These are phyloP conservation scores for Ferrisia virgata DNA, from an alignment of 2,888 invertebrate genomes.

Conservation along the genomic window DNA sequence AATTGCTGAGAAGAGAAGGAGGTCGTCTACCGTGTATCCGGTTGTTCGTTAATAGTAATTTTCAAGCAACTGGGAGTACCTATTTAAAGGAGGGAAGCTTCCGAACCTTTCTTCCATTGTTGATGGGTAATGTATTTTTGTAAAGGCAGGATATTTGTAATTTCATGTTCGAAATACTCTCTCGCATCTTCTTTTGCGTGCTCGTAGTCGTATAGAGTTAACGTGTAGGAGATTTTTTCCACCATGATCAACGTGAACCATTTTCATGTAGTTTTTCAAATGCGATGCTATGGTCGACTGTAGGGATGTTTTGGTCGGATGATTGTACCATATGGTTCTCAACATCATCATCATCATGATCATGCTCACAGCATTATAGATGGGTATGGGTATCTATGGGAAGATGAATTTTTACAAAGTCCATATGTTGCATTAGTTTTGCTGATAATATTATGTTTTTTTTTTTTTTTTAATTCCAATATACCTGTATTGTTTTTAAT, in stretches of 20 bases:
- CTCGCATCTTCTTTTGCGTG: background rate
- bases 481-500: background rate
- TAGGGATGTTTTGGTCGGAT: constrained; percentile 12
- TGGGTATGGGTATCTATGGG: background rate
- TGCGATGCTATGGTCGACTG: background rate
- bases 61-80: background rate
- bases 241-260: background rate
- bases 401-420: background rate
- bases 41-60: constrained; percentile 32
- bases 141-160: constrained; percentile 33
- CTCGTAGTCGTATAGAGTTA: background rate
- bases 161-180: constrained; percentile 11
- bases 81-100: background rate
- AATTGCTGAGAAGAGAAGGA: background rate
- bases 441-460: background rate
- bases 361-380: background rate
- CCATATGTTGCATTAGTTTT: background rate
- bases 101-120: constrained; percentile 14
- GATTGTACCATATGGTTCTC: constrained; percentile 17
- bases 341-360: no score
- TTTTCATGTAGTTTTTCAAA: background rate
- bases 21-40: constrained; percentile 44
- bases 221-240: background rate
- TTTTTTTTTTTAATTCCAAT: no score
- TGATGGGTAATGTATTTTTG: background rate